These are phyloP conservation scores for Hemibagrus guttatus DNA, from an alignment of 2,797 vertebrate genomes.

Conservation along the genomic window DNA sequence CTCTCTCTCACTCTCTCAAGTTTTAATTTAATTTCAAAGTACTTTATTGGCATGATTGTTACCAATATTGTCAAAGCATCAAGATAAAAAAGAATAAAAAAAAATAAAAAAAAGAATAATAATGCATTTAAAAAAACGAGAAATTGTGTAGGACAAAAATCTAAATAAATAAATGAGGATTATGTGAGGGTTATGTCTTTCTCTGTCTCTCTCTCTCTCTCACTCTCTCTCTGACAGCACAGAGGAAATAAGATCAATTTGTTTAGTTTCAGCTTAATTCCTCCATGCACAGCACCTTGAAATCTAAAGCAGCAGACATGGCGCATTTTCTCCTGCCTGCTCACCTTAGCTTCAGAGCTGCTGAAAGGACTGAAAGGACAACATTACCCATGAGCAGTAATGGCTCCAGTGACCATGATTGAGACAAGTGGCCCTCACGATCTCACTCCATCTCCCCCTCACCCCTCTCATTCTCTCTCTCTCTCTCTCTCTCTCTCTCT, in stretches of 20 bases:
- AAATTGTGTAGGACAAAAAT: no score
- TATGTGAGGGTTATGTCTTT: not conserved
- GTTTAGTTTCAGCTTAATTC: conserved; percentile 56
- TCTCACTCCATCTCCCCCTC: not conserved
- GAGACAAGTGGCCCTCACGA: conserved; percentile 50
- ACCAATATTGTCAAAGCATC: no score
- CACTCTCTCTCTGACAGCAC: conserved; percentile 40
- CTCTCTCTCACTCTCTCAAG: no score
- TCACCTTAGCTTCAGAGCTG: conserved; percentile 31
- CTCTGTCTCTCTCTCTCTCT: conserved; percentile 15
- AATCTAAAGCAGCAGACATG: conserved; percentile 21
- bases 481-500: not conserved
- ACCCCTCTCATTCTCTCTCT: not conserved
- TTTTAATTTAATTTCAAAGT: no score
- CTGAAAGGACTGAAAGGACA: conserved; percentile 47
- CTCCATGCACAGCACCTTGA: conserved; percentile 21
- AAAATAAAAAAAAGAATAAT: no score
- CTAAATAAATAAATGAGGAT: no score
- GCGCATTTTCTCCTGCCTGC: conserved; percentile 32
- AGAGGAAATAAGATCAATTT: conserved; percentile 49
- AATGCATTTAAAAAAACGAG: no score
- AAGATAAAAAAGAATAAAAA: no score
- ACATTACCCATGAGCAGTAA: conserved; percentile 50
- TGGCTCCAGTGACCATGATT: conserved; percentile 53
- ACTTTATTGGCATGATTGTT: no score